Base-by-base conservation (phyloP, 2,113 vertebrate genomes). In the Seriola quinqueradiata region DNA sequence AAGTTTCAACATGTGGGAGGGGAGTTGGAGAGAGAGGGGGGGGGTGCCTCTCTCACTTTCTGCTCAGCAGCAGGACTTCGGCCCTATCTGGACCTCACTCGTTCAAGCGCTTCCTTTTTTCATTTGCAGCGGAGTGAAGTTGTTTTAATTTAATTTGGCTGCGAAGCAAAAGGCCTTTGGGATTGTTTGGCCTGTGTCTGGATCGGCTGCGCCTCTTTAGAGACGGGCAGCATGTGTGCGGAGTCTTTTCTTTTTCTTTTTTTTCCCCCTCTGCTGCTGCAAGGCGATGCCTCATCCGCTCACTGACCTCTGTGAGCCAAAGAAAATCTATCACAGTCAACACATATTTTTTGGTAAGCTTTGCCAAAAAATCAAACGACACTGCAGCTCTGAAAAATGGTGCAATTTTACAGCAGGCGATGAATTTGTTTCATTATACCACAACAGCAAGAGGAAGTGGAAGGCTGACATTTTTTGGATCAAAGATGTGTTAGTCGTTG, bases 101-200 rank as follows among this genome's bases (percentile, higher is more conserved):
- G 87, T 4, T 87, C 92, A 93, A 93, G 75, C 75, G 73, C 90
- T 95, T 95, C 93, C 92, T 93, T 93, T 90, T 95, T 89, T 93
- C 38, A 21, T 90, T 93, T 93, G 89, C 75, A 48, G 75, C 21
- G 8, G 77, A 89, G 79, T 79, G 75, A 85, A 90, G 85, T 87
- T 84, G 71, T 91, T 92, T 93, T 89, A 90, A 94, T 92, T 92
- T 86, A 81, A 93, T 93, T 92, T 94, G 90, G 83, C 89, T 87
- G 85, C 71, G 87, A 87, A 92, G 84, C 77, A 80, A 82, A 60
- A 83, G 67, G 75, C 79, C 81, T 79, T 82, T 73, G 77, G 82
- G 81, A 65, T 66, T 85, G 68, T 88, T 91, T 87, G 83, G 84
- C 82, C 76, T 54, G 72, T 44, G 73, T 70, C 54, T 82, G 79